Evolutionary conservation across 2,888 invertebrate genomes (phyloP).

Genomic region (Tetranychus piercei): DNA sequence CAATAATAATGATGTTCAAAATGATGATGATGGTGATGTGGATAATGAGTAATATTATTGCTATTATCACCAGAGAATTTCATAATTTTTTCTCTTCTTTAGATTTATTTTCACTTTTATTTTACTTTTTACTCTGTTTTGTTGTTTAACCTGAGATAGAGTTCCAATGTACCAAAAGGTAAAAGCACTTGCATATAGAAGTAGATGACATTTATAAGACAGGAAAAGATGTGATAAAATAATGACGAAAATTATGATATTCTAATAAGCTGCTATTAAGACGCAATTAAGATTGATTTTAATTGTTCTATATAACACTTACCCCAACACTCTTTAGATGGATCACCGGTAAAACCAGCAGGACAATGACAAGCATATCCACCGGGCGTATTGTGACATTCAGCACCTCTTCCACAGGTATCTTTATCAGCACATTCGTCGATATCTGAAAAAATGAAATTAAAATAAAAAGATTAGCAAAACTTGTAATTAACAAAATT

Average conservation of each 20-base stretch:
- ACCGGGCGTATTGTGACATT: constrained; percentile 63
- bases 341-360: constrained; percentile 28
- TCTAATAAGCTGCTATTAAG: neutral
- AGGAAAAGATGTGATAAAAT: neutral
- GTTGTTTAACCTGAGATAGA: no score
- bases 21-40: no score
- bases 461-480: neutral
- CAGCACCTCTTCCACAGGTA: constrained; percentile 51
- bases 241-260: neutral
- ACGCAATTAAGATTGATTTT: neutral
- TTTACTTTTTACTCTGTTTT: no score
- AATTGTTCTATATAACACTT: constrained; percentile 10
- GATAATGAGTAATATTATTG: no score
- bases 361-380: constrained; percentile 36
- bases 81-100: no score
- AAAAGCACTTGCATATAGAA: no score
- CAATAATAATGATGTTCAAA: no score
- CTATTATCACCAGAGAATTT: no score
- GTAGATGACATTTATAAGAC: no score
- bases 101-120: no score
- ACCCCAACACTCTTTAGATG: constrained; percentile 27
- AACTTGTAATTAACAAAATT: neutral
- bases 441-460: constrained; percentile 44
- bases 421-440: constrained; percentile 65
- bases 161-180: no score